Evolutionary conservation across 2,888 invertebrate species (phyloP), one percentile per base, ranked within the genome.

Genomic region (Drosophila hamatofila): DNA sequence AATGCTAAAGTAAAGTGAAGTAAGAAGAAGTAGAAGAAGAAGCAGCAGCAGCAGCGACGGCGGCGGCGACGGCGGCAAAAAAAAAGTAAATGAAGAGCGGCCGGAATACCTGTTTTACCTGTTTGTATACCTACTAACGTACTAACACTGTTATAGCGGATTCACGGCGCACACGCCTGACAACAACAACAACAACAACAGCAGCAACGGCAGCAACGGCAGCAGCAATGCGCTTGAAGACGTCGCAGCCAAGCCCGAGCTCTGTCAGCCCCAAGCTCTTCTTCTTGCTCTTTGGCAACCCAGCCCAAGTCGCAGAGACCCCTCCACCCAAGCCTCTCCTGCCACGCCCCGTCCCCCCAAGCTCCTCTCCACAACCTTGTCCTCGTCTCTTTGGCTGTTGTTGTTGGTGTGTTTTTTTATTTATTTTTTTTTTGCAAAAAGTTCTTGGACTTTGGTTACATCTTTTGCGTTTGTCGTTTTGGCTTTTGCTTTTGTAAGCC

Each of bases 71-170:
- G 46, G 46, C 25, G n/a, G 61, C 60, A 68, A 74, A 70, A 63
- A 68, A 74, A 71, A 72, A 73, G 79, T 85, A 85, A 75, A 77
- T 74, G 86, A 78, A 81, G 85, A 82, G 82, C 77, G 82, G 81
- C 81, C 72, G 81, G 77, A 90, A 91, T 90, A 92, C 92, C 92
- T 91, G 92, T 92, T 92, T 91, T 91, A 92, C 92, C 92, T 91
- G 92, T 92, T 92, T 90, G 78, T 84, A 80, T 91, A 91, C 92
- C 91, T 92, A 92, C 92, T 92, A 92, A 92, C 92, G 92, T 92
- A 92, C 92, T 92, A 92, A 92, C 92, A 92, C 90, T 92, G 87
- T 91, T 92, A 92, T 91, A 91, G 92, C 91, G 92, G 92, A 91
- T 90, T 82, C 90, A 80, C 75, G 66, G 75, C 86, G 81, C 87